These are phyloP conservation scores for Opisthograptis luteolata DNA, from an alignment of 2,888 invertebrate species.

Conservation along the genomic window DNA sequence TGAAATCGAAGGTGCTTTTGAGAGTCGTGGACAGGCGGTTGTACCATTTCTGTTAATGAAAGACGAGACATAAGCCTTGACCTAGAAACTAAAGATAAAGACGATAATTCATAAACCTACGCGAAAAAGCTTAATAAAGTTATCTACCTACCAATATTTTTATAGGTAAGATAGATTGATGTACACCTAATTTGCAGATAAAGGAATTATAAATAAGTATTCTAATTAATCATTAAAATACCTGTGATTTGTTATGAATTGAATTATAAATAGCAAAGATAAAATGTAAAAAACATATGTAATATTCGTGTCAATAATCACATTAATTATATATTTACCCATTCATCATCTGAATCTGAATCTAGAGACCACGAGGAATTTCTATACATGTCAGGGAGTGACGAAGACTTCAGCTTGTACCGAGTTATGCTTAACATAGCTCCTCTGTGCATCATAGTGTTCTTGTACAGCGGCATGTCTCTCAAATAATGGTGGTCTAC, in stretches of 20 bases:
- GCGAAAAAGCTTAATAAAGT: too few species aligned
- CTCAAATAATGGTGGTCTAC: slow-evolving; percentile 87
- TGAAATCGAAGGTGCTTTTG: slow-evolving; percentile 90
- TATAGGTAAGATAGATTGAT: too few species aligned
- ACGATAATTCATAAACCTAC: too few species aligned
- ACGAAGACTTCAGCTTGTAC: slow-evolving; percentile 91
- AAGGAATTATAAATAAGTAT: too few species aligned
- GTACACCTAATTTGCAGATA: too few species aligned
- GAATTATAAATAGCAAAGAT: neutral
- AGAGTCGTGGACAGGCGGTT: slow-evolving; percentile 86
- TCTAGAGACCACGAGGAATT: slow-evolving; percentile 91
- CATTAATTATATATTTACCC: slow-evolving; percentile 78
- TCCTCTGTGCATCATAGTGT: slow-evolving; percentile 92
- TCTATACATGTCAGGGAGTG: slow-evolving; percentile 94
- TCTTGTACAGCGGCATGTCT: slow-evolving; percentile 88
- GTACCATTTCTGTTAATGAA: slow-evolving; percentile 88
- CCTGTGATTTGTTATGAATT: too few species aligned
- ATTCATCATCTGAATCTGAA: slow-evolving; percentile 85
- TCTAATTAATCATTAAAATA: too few species aligned
- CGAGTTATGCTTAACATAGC: slow-evolving; percentile 92
- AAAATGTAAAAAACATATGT: too few species aligned
- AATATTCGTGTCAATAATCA: too few species aligned
- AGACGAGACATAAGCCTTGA: neutral
- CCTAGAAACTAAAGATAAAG: too few species aligned
- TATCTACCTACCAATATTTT: too few species aligned